Base-by-base conservation (phyloP, 2,797 vertebrate genomes). In the Oreonectes daqikongensis region DNA sequence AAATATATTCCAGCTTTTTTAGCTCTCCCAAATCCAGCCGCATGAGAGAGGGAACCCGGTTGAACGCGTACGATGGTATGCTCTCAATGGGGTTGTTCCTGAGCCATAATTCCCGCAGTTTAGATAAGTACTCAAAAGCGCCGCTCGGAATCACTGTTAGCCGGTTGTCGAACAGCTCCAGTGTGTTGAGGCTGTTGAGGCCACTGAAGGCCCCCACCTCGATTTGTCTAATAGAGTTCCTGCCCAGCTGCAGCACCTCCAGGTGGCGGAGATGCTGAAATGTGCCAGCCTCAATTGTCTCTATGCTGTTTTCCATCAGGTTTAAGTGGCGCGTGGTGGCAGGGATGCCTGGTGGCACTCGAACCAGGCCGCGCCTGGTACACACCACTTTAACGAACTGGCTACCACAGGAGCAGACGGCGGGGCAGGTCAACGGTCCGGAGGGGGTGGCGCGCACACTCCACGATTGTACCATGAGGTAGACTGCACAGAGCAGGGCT, bases 261-360 rank as follows among this genome's bases (percentile, higher is more conserved):
- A 99, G 90, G 90, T 98, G 97, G 83, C 95, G 96, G 70, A 99
- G 93, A 90, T 97, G 94, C 26, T 97, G 92, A 89, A 99, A 99
- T 0, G 96, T 98, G 84, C 97, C 97, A 0, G 96, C 97, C 88
- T 98, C 95, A 88, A 99, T 96, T 88, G 95, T 88, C 90, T 96
- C 95, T 88, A 99, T 99, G 89, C 95, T 96, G 92, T 99, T 99
- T 90, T 99, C 97, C 97, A 99, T 99, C 77, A 99, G 93, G 90
- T 98, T 98, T 87, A 99, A 95, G 85, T 97, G 95, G 35, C 97
- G 93, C 68, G 96, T 97, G 90, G 95, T 96, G 87, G 94, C 86
- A 30, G 97, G 97, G 86, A 99, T 96, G 78, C 96, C 96, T 5
- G 93, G 93, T 52, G 97, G 97, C 67, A 97, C 97, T 85, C 93